Conservation (phyloP, 2,113 vertebrate genomes). For the Lontra canadensis region DNA sequence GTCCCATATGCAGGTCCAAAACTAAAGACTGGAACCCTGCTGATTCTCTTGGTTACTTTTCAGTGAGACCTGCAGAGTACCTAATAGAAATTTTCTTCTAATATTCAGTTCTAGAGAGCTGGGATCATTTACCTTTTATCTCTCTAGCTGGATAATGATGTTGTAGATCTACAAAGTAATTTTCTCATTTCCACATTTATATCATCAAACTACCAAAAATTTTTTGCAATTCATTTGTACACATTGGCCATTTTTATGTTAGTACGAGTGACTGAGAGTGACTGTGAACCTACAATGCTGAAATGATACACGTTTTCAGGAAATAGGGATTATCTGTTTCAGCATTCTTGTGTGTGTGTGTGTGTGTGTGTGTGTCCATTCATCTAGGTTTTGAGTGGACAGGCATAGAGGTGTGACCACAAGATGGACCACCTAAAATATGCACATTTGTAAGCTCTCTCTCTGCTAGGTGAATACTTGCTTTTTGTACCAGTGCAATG, state of each 20-base stretch:
- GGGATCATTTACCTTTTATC: background rate
- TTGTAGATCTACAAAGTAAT: background rate
- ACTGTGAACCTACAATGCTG: background rate
- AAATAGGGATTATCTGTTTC: background rate
- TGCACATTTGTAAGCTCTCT: background rate
- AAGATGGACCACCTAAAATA: background rate
- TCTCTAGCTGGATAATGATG: background rate
- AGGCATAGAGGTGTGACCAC: background rate
- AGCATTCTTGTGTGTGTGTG: background rate
- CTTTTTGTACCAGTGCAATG: background rate
- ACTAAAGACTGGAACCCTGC: background rate
- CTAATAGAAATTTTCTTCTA: background rate
- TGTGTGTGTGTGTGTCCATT: background rate
- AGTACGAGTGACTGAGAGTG: background rate
- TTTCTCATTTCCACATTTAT: background rate
- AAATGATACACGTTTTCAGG: background rate
- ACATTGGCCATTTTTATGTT: background rate
- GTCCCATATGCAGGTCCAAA: background rate
- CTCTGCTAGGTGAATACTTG: background rate
- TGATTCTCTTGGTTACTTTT: background rate
- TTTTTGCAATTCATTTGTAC: background rate
- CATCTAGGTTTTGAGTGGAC: background rate
- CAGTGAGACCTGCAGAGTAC: background rate
- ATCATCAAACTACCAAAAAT: background rate
- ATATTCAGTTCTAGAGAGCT: background rate